A percentile compares a stretch with the other conserved stretches of the same genome.
Conservation (phyloP, 2,888 invertebrate genomes). For the Stenchaetothrips biformis region DNA sequence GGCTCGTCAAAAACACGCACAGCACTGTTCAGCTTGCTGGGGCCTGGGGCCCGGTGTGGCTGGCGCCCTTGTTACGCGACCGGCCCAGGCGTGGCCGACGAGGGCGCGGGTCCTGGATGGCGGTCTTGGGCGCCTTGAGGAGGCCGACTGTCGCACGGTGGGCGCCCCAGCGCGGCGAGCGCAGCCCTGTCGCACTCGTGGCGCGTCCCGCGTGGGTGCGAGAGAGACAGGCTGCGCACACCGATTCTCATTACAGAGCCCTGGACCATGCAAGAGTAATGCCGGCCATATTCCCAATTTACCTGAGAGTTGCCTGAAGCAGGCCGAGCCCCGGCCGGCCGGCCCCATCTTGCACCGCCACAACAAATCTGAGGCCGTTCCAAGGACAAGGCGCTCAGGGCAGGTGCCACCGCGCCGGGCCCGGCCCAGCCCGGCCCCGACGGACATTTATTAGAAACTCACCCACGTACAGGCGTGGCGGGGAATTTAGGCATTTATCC, state of each 20-base stretch:
- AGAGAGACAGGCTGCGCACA: not conserved
- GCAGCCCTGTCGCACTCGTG: no score
- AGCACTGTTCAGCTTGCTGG: no score
- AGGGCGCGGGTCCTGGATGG: not conserved
- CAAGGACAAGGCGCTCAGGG: not conserved
- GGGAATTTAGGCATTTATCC: no score
- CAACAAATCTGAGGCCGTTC: constrained; percentile 18
- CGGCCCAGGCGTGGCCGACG: not conserved
- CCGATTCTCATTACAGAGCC: constrained; percentile 10
- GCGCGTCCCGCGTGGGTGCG: not conserved
- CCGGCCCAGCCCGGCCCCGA: no score
- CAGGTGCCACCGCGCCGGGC: not conserved
- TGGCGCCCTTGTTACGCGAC: no score
- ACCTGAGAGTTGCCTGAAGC: not conserved
- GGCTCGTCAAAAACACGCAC: no score
- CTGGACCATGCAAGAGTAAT: constrained; percentile 24
- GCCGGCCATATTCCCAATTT: constrained; percentile 21
- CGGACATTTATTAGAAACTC: no score
- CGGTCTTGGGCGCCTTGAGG: not conserved
- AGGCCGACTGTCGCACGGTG: not conserved
- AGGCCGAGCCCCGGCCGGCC: not conserved
- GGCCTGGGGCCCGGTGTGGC: no score
- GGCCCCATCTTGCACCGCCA: not conserved
- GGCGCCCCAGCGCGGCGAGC: not conserved
- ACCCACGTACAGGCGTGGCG: no score